These are phyloP conservation scores for Drosophila malerkotliana DNA, from an alignment of 1,140 invertebrate species.

Conservation along the genomic window DNA sequence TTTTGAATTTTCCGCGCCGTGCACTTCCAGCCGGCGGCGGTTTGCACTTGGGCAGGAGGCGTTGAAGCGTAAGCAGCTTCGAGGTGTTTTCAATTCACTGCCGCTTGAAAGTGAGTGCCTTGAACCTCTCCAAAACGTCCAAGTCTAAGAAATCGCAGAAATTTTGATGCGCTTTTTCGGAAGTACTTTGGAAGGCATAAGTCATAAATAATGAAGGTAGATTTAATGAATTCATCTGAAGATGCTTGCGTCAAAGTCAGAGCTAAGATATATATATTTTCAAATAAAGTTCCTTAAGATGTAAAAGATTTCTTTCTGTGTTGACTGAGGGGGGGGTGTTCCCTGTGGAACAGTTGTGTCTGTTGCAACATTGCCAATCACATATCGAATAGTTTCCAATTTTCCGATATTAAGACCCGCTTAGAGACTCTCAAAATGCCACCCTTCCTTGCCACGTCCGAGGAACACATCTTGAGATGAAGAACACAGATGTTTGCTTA, in stretches of 20 bases:
- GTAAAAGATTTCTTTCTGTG: not conserved
- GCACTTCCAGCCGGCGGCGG: conserved; percentile 50
- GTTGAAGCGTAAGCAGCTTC: conserved; percentile 64
- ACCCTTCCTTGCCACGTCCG: not conserved
- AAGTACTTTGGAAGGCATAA: conserved; percentile 28
- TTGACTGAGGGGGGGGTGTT: not conserved
- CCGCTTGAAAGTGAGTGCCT: conserved; percentile 22
- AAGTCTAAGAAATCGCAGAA: conserved; percentile 2
- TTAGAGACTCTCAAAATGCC: conserved; percentile 33
- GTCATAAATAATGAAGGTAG: conserved; percentile 46
- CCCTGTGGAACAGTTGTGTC: not conserved
- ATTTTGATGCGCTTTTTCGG: conserved; percentile 23
- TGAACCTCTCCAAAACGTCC: not conserved
- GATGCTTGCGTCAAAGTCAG: not conserved
- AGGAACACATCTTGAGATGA: conserved; percentile 7
- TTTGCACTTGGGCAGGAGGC: conserved; percentile 53
- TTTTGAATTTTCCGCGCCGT: not conserved
- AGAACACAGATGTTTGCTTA: conserved; percentile 55
- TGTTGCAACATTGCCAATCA: conserved; percentile 41
- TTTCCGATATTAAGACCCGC: conserved; percentile 47
- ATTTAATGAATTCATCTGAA: conserved; percentile 37
- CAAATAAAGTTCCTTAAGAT: not conserved
- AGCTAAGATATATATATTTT: not conserved
- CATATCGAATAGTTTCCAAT: conserved; percentile 44
- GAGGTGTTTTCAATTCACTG: conserved; percentile 56